Conservation (phyloP, 2,113 vertebrate species). For the Cheirogaleus medius region DNA sequence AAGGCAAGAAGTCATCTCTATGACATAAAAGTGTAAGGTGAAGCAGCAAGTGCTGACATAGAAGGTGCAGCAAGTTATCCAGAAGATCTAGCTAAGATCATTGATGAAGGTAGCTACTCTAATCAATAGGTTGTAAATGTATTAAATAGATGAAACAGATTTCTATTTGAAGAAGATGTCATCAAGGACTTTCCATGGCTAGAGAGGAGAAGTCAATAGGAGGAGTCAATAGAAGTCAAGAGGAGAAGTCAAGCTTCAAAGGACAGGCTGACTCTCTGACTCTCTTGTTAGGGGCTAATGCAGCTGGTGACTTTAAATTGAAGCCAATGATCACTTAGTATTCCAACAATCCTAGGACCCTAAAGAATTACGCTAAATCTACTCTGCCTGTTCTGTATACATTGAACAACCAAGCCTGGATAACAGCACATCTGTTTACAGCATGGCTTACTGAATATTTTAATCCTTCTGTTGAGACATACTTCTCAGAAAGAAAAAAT, state of each 20-base stretch:
- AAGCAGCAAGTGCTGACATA: neutral
- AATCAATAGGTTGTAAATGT: neutral
- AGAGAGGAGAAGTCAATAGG: neutral
- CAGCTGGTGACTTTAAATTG: neutral
- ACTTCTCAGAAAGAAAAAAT: neutral
- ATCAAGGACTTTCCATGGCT: neutral
- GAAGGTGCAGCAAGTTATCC: neutral
- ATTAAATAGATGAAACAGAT: neutral
- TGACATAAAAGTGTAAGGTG: neutral
- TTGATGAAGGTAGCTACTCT: neutral
- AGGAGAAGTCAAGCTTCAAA: neutral
- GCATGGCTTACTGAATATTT: neutral
- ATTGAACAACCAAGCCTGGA: neutral
- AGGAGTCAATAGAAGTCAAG: neutral
- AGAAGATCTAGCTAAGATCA: neutral
- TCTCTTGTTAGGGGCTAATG: neutral
- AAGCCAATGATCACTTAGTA: neutral
- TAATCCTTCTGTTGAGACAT: neutral
- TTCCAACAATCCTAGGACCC: neutral
- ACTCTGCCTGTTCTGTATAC: neutral
- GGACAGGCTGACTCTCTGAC: neutral
- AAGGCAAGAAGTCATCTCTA: neutral
- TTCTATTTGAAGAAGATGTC: neutral
- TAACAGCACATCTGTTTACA: neutral
- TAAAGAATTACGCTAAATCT: neutral